phyloP scores from a whole-genome alignment of 92 coral and sea anemone species.

The Parazoanthus darwini region DNA sequence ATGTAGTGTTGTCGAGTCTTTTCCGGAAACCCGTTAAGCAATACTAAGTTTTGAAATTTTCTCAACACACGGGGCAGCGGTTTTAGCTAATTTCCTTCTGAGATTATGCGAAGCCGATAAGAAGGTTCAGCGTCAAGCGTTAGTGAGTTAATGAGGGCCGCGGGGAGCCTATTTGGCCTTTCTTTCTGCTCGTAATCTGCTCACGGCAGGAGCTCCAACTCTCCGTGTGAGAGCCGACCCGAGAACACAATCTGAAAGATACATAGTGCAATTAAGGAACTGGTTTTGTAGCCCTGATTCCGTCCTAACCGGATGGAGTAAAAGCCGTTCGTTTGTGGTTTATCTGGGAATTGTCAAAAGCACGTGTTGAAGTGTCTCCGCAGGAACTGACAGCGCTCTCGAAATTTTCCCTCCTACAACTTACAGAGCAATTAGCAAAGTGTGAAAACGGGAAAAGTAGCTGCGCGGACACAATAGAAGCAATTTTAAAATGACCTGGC shows the following conservation, averaged over 20 bases:
- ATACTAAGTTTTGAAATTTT: conserved; percentile 42
- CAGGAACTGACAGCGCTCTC: conserved; percentile 46
- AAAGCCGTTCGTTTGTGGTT: background rate
- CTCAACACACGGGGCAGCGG: conserved; percentile 65
- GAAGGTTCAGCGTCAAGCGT: conserved; percentile 44
- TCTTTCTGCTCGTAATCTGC: conserved; percentile 33
- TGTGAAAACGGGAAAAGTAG: conserved; percentile 39
- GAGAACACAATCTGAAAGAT: conserved; percentile 4
- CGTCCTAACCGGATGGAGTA: conserved; percentile 18
- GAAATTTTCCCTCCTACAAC: conserved; percentile 40
- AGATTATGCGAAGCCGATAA: conserved; percentile 94
- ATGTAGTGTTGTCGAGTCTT: conserved; percentile 51
- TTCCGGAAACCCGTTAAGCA: conserved; percentile 51
- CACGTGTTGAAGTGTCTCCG: conserved; percentile 40
- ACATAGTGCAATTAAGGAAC: conserved; percentile 7
- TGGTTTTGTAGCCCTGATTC: background rate
- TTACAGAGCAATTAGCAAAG: conserved; percentile 29
- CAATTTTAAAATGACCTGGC: conserved; percentile 86
- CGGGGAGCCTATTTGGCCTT: conserved; percentile 26
- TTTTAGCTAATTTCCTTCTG: conserved; percentile 75
- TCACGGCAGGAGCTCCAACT: conserved; percentile 48
- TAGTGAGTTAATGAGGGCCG: conserved; percentile 53
- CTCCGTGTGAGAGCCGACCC: conserved; percentile 54
- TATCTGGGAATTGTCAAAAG: conserved; percentile 50
- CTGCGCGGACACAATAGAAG: conserved; percentile 75